Evolutionary conservation across 2,113 vertebrate species (phyloP), one percentile per base, ranked within the genome.

Genomic region (Nycticorax nycticorax): DNA sequence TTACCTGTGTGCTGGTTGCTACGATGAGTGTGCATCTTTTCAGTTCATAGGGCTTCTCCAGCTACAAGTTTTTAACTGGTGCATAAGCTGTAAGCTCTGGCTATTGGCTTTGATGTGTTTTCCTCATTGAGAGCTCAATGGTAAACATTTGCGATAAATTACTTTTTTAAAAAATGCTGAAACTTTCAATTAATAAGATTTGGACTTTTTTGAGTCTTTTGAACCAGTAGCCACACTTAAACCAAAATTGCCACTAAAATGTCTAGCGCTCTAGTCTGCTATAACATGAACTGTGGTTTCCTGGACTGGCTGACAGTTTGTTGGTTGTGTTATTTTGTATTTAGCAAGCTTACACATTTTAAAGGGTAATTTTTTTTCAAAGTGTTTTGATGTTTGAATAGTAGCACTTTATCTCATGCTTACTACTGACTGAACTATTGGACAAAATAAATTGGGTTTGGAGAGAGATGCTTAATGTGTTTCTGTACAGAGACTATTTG

Each of bases 401-500:
- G 96, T 94, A 98, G 98, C 98, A 98, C 98, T 98, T 98, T 98
- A 98, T 98, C 82, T 98, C 85, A 98, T 96, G 96, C 98, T 97
- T 98, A 98, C 98, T 98, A 98, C 98, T 98, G 98, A 98, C 85
- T 97, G 95, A 97, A 93, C 55, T 95, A 89, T 97, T 93, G 79
- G 94, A 91, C 45, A 96, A 96, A 97, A 96, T 86, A 95, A 96
- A 95, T 96, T 94, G 39, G 66, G 68, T 90, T 92, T 97, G 73
- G 87, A 96, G 95, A 97, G 95, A 97, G 95, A 93, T 85, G 41
- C 43, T 78, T 91, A 89, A 85, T 85, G 80, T 47, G 53, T 95
- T 97, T 96, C 75, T 96, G 69, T 93, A 52, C 96, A 97, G 97
- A 98, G 80, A 78, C 93, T 15, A 92, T 96, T 97, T 0, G 14